phyloP scores from a whole-genome alignment of 2,888 invertebrate genomes.

The Colletes collaris region DNA sequence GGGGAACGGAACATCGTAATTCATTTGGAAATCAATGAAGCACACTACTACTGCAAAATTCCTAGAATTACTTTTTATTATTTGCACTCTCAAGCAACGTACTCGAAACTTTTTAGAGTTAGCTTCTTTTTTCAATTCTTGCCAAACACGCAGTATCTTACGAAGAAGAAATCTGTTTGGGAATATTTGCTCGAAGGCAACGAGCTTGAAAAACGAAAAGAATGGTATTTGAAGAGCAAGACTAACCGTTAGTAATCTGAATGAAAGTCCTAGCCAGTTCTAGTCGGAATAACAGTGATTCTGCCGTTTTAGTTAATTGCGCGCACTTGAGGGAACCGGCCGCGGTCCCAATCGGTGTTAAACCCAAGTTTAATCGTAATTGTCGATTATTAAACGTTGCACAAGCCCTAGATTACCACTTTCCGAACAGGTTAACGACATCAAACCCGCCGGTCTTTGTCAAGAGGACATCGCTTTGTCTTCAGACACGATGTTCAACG shows the following conservation, averaged over 20 bases:
- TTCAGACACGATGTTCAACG: slow-evolving; percentile 38
- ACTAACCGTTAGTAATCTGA: background rate
- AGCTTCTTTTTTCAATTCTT: too few relatives aligned
- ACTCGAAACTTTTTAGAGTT: too few relatives aligned
- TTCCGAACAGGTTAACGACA: slow-evolving; percentile 66
- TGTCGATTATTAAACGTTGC: slow-evolving; percentile 74
- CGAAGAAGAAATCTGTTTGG: too few relatives aligned
- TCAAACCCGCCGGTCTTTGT: slow-evolving; percentile 53
- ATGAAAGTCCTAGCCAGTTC: background rate
- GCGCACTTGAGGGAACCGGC: slow-evolving; percentile 16
- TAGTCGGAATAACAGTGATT: background rate
- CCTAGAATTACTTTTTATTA: too few relatives aligned
- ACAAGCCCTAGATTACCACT: slow-evolving; percentile 68
- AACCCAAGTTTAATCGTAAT: slow-evolving; percentile 72
- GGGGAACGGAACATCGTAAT: too few relatives aligned
- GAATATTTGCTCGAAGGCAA: background rate
- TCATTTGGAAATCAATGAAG: too few relatives aligned
- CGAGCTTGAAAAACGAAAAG: background rate
- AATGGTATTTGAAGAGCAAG: background rate
- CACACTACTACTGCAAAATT: too few relatives aligned
- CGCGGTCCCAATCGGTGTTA: slow-evolving; percentile 44
- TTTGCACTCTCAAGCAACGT: too few relatives aligned
- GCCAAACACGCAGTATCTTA: too few relatives aligned
- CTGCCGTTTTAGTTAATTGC: slow-evolving; percentile 19
- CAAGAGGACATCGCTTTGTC: slow-evolving; percentile 23